These are phyloP conservation scores for Salvelinus fontinalis DNA, from an alignment of 2,113 vertebrate genomes.

Conservation along the genomic window DNA sequence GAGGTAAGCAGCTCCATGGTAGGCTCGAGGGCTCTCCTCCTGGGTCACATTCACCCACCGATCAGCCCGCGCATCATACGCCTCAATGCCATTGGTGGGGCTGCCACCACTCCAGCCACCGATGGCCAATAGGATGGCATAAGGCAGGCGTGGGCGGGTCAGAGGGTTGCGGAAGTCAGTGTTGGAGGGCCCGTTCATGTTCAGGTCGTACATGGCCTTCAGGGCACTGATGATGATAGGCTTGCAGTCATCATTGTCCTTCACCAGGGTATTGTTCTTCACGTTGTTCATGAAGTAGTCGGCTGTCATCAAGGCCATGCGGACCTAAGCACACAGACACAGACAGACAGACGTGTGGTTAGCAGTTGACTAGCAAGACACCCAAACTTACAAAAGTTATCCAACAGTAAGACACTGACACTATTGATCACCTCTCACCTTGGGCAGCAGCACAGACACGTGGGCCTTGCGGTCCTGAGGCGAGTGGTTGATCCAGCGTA, in stretches of 20 bases:
- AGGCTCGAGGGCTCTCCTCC: constrained; percentile 73
- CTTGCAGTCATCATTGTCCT: constrained; percentile 72
- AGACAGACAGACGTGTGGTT: not conserved
- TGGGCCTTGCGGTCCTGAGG: constrained; percentile 16
- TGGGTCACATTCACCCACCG: constrained; percentile 76
- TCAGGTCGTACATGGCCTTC: constrained; percentile 74
- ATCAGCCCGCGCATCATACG: constrained; percentile 76
- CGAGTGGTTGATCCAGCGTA: constrained; percentile 31
- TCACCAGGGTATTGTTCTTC: constrained; percentile 73
- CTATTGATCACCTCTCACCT: constrained; percentile 35
- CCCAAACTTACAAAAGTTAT: not conserved
- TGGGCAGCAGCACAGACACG: constrained; percentile 28
- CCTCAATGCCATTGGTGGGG: constrained; percentile 77
- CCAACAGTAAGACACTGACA: not conserved
- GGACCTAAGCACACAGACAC: constrained; percentile 63
- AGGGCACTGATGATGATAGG: constrained; percentile 47
- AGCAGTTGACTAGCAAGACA: not conserved
- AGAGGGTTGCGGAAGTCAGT: constrained; percentile 60
- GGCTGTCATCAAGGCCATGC: constrained; percentile 70
- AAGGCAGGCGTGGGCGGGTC: constrained; percentile 77
- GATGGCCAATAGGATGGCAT: constrained; percentile 75
- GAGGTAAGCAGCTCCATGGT: constrained; percentile 73
- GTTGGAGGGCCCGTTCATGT: constrained; percentile 58
- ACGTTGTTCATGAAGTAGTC: constrained; percentile 81
- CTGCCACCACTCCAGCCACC: constrained; percentile 79